Conservation (phyloP, 2,113 vertebrate species). For the Phycodurus eques region DNA sequence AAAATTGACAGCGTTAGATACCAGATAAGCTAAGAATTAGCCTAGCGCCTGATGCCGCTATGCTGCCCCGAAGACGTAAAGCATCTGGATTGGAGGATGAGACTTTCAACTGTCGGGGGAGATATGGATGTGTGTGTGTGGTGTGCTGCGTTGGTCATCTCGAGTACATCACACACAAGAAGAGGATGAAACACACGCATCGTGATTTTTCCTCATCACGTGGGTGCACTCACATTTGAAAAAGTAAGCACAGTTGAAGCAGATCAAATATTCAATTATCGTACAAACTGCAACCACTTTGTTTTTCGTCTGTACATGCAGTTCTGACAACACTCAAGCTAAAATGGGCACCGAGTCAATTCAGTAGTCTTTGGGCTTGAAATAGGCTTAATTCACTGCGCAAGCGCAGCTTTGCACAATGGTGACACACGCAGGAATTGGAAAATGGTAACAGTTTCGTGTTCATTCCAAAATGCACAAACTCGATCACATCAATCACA, state of each 20-base stretch:
- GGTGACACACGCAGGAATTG: neutral
- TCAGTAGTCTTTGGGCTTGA: neutral
- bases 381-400: neutral
- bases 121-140: no score
- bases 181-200: no score
- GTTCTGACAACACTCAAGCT: neutral
- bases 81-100: no score
- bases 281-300: neutral
- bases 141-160: no score
- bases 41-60: no score
- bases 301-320: neutral
- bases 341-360: neutral
- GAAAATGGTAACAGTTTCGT: neutral
- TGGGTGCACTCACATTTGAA: neutral
- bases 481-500: neutral
- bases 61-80: no score
- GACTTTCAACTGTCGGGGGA: no score
- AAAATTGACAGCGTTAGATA: no score
- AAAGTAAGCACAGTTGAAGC: neutral
- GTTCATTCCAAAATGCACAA: neutral
- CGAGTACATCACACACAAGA: no score
- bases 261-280: neutral
- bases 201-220: neutral
- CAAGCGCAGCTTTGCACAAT: neutral
- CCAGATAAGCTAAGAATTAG: no score